Conservation (phyloP, 1,140 invertebrate species). For the Leguminivora glycinivorella region DNA sequence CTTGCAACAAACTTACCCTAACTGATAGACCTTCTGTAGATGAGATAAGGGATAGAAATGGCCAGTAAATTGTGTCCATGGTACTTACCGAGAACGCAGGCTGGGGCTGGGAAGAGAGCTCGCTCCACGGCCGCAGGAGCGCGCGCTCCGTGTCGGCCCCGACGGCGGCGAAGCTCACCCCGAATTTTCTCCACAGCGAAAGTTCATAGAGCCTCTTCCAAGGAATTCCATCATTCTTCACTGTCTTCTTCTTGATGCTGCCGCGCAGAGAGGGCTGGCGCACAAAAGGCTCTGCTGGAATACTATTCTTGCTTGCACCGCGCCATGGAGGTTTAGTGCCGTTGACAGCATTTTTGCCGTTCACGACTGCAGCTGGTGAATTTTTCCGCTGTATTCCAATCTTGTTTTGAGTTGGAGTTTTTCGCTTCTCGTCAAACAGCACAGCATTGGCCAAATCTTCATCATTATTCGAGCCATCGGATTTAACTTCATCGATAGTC, state of each 20-base stretch:
- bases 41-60: neutral
- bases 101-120: constrained; percentile 56
- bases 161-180: constrained; percentile 64
- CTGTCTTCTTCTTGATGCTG: constrained; percentile 66
- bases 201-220: constrained; percentile 80
- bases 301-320: constrained; percentile 67
- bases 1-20: neutral
- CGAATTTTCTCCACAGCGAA: constrained; percentile 77
- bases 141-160: constrained; percentile 66
- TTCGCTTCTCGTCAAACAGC: constrained; percentile 61
- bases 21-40: neutral
- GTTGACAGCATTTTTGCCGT: constrained; percentile 51
- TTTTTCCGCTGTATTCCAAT: constrained; percentile 52
- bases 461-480: constrained; percentile 57
- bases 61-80: neutral
- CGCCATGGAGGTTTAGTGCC: constrained; percentile 78
- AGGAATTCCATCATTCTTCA: constrained; percentile 67
- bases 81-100: constrained; percentile 58
- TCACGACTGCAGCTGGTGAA: constrained; percentile 50
- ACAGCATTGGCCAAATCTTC: constrained; percentile 55
- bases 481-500: constrained; percentile 72
- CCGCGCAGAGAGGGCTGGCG: constrained; percentile 66
- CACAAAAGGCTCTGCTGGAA: constrained; percentile 58
- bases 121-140: constrained; percentile 71
- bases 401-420: constrained; percentile 50